These are phyloP conservation scores for Noctua fimbriata DNA, from an alignment of 2,888 invertebrate genomes.

Conservation along the genomic window DNA sequence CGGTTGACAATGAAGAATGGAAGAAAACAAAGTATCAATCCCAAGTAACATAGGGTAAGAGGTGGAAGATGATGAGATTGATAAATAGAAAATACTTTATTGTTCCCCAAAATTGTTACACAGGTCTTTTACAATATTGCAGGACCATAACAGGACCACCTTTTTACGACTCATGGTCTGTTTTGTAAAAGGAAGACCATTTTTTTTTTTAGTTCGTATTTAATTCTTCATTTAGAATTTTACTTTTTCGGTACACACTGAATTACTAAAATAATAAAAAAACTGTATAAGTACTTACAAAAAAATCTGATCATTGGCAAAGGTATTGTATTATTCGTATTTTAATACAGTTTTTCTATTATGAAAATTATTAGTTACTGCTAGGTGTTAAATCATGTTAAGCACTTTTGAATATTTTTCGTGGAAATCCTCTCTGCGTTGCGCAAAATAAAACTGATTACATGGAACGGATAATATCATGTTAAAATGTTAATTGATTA, in stretches of 20 bases:
- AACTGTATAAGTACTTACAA: neutral
- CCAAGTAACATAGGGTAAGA: neutral
- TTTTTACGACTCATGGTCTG: too few species aligned
- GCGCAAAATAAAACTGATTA: conserved; percentile 18
- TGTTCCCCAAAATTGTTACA: too few species aligned
- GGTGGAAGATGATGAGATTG: too few species aligned
- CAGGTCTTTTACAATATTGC: neutral
- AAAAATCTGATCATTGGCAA: neutral
- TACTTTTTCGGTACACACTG: neutral
- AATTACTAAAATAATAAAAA: neutral
- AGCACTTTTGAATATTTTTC: neutral
- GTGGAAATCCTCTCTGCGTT: neutral
- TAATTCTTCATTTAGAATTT: neutral
- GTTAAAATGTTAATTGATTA: conserved; percentile 17
- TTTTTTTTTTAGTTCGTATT: neutral
- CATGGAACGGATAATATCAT: neutral
- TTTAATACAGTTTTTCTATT: neutral
- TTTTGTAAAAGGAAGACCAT: too few species aligned
- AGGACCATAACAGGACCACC: too few species aligned
- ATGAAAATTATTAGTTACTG: neutral
- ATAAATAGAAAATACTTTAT: too few species aligned
- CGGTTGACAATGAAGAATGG: neutral
- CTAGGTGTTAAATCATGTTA: neutral
- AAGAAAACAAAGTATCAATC: neutral
- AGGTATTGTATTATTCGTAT: neutral